Evolutionary conservation across 1,140 invertebrate species (phyloP).

Genomic region (Archivesica marissinica): DNA sequence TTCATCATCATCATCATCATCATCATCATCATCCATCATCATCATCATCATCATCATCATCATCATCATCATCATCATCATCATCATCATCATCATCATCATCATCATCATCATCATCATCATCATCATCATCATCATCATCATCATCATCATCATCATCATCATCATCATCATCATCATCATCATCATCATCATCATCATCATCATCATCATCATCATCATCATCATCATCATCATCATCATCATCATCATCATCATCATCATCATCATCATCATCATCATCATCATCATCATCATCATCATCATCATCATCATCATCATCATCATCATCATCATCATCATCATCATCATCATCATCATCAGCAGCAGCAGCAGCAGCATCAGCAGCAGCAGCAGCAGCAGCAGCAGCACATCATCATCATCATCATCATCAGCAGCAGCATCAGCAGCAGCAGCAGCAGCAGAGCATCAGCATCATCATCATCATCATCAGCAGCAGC

Average conservation of each 20-base stretch:
- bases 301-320: background rate
- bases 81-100: background rate
- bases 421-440: too few relatives aligned
- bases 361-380: too few relatives aligned
- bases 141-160: background rate
- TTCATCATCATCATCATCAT: slow-evolving; percentile 1
- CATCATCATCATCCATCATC: background rate
- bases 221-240: slow-evolving; percentile 1
- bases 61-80: background rate
- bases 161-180: background rate
- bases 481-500: too few relatives aligned
- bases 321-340: slow-evolving; percentile 21
- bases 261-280: slow-evolving; percentile 22
- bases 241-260: slow-evolving; percentile 24
- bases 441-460: too few relatives aligned
- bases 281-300: background rate
- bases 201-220: slow-evolving; percentile 15
- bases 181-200: slow-evolving; percentile 18
- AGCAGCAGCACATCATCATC: too few relatives aligned
- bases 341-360: slow-evolving; percentile 26
- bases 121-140: background rate
- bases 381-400: too few relatives aligned
- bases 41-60: background rate
- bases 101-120: slow-evolving; percentile 24
- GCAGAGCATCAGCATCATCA: too few relatives aligned